Percentiles rank a stretch among this genome's conserved stretches.
These are phyloP conservation scores for Riparia riparia DNA, from an alignment of 2,113 vertebrate genomes.

Conservation along the genomic window DNA sequence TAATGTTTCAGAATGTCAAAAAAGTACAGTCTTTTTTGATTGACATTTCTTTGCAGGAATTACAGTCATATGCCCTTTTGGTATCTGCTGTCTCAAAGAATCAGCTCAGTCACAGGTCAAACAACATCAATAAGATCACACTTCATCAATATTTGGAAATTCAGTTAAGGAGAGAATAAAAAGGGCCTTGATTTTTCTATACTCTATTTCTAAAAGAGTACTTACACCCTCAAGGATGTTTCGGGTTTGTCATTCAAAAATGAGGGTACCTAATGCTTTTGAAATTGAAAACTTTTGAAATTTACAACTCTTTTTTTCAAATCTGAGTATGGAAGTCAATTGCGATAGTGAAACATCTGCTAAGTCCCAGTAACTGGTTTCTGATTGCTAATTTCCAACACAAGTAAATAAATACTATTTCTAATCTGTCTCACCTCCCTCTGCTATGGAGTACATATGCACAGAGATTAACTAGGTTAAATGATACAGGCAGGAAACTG, in stretches of 20 bases:
- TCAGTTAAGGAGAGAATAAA: not conserved
- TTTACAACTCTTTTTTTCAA: not conserved
- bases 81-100: not conserved
- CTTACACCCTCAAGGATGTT: not conserved
- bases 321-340: not conserved
- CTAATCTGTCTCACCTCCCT: not conserved
- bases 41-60: not conserved
- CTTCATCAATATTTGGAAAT: not conserved
- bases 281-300: not conserved
- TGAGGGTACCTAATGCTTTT: not conserved
- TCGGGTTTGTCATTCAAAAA: not conserved
- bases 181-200: not conserved
- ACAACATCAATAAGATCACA: not conserved
- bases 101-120: not conserved
- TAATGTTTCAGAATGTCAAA: not conserved
- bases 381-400: not conserved
- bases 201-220: not conserved
- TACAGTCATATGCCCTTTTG: not conserved
- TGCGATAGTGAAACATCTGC: not conserved
- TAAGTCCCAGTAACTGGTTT: not conserved
- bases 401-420: conserved; percentile 1
- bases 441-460: not conserved
- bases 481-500: not conserved
- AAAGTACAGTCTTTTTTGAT: not conserved
- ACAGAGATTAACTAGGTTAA: not conserved